Conservation (phyloP, 2,113 vertebrate genomes). For the Nycticebus coucang region DNA sequence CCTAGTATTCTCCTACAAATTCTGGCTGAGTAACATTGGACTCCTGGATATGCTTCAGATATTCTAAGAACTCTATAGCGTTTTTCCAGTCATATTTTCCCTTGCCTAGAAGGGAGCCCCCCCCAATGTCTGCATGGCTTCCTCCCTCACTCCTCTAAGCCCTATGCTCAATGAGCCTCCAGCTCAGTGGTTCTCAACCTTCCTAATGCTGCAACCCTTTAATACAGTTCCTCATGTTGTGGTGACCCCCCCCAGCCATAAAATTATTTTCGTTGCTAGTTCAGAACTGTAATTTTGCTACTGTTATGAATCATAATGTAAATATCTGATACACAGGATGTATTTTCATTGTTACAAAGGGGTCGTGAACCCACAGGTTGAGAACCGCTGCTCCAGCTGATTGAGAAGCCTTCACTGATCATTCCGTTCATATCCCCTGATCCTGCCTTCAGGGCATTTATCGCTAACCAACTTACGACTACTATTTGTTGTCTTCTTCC, state of each 20-base stretch:
- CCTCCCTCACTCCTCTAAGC: background rate
- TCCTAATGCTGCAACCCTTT: too few species aligned
- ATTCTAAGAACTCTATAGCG: background rate
- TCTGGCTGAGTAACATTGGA: background rate
- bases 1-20: background rate
- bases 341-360: too few species aligned
- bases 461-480: background rate
- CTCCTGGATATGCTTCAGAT: background rate
- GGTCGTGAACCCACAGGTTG: too few species aligned
- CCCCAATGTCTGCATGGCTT: background rate
- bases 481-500: background rate
- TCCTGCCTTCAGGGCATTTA: background rate
- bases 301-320: too few species aligned
- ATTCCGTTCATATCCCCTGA: background rate
- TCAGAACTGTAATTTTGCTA: too few species aligned
- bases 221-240: too few species aligned
- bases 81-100: background rate
- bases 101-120: background rate
- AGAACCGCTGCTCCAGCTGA: too few species aligned
- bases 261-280: too few species aligned
- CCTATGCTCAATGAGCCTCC: background rate
- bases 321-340: too few species aligned
- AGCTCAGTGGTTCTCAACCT: background rate
- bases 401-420: background rate
- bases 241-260: too few species aligned